Evolutionary conservation across 1,140 invertebrate species (phyloP).

Genomic region (Aphidius gifuensis): DNA sequence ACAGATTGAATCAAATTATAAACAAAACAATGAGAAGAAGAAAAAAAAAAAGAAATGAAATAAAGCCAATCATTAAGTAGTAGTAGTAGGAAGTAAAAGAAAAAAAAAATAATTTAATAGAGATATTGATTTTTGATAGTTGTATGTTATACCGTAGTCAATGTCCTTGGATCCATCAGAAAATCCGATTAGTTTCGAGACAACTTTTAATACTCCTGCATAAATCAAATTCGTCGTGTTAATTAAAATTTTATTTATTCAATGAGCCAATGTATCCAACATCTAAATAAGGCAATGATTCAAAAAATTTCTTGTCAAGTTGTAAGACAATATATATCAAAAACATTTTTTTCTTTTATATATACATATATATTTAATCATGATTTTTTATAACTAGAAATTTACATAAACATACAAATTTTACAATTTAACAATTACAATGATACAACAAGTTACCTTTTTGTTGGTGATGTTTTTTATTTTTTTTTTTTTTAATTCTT

Average conservation of each 20-base stretch:
- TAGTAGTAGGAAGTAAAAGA: too few species aligned
- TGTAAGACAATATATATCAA: too few species aligned
- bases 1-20: too few species aligned
- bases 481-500: too few species aligned
- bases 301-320: neutral
- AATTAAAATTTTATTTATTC: slow-evolving; percentile 8
- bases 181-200: slow-evolving; percentile 7
- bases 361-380: slow-evolving; percentile 21
- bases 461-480: too few species aligned
- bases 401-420: slow-evolving; percentile 41
- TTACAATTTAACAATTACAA: slow-evolving; percentile 34
- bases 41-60: too few species aligned
- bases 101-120: too few species aligned
- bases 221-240: slow-evolving; percentile 7
- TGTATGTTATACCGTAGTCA: neutral
- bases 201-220: slow-evolving; percentile 6
- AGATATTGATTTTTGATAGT: too few species aligned
- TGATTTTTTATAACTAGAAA: slow-evolving; percentile 11
- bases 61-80: too few species aligned
- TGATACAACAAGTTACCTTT: neutral
- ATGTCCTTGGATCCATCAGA: slow-evolving; percentile 15
- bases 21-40: too few species aligned
- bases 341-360: too few species aligned
- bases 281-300: too few species aligned
- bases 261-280: neutral